These are phyloP conservation scores for Eulithis prunata DNA, from an alignment of 2,888 invertebrate species.

Conservation along the genomic window DNA sequence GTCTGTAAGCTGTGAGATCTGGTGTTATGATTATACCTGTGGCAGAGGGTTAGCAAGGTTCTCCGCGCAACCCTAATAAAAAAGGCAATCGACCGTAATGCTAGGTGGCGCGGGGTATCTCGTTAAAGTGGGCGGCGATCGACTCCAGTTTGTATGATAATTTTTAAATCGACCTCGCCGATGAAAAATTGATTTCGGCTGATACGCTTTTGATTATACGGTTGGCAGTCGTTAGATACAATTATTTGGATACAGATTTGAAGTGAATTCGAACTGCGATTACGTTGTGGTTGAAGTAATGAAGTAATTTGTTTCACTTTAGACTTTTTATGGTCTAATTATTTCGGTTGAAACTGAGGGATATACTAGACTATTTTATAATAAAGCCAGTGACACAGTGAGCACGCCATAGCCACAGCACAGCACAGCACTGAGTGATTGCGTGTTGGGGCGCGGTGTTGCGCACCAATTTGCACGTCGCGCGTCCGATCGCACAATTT, in stretches of 20 bases:
- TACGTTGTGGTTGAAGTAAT: constrained; percentile 42
- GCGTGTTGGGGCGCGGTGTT: constrained; percentile 57
- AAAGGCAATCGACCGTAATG: constrained; percentile 25
- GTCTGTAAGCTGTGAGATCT: too few species aligned
- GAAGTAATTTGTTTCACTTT: constrained; percentile 43
- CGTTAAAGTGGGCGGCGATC: constrained; percentile 51
- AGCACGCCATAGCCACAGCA: constrained; percentile 18
- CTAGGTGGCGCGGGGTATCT: constrained; percentile 42
- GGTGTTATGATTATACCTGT: neutral
- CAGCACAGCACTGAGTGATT: constrained; percentile 42
- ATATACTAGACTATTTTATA: neutral
- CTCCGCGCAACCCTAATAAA: constrained; percentile 25
- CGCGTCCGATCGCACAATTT: constrained; percentile 69
- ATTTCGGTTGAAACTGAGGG: constrained; percentile 4
- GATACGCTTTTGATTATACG: constrained; percentile 81
- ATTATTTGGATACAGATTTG: constrained; percentile 68
- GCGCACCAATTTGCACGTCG: constrained; percentile 76
- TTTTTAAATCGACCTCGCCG: constrained; percentile 74
- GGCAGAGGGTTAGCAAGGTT: neutral
- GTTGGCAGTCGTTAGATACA: constrained; percentile 73
- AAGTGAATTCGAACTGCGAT: constrained; percentile 53
- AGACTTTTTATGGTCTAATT: constrained; percentile 4
- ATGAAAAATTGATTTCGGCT: constrained; percentile 82
- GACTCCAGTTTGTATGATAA: constrained; percentile 73
- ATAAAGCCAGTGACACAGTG: constrained; percentile 34